Evolutionary conservation across 2,888 invertebrate species (phyloP).

Genomic region (Julus scandinavius): DNA sequence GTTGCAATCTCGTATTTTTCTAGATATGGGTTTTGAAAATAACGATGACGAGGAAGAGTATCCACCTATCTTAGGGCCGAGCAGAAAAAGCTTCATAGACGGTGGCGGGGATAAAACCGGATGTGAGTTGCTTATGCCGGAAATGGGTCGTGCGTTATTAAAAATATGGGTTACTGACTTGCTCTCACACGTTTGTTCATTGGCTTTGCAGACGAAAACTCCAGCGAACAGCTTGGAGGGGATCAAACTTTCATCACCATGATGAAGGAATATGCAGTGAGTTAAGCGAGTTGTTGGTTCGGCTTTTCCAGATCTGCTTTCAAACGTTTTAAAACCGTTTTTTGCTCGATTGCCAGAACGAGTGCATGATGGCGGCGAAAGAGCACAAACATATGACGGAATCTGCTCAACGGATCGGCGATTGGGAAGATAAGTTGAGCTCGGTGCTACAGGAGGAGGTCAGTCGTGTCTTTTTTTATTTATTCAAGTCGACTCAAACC

Average conservation of each 20-base stretch:
- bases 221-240: neutral
- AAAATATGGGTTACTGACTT: too few relatives aligned
- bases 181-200: neutral
- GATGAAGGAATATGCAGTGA: neutral
- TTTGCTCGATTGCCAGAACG: neutral
- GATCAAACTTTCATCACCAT: neutral
- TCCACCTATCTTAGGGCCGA: neutral
- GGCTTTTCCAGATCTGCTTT: too few relatives aligned
- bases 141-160: too few relatives aligned
- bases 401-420: neutral
- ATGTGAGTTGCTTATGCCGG: neutral
- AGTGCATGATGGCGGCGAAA: neutral
- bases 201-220: neutral
- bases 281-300: neutral
- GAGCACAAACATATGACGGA: neutral
- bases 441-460: neutral
- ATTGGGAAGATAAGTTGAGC: neutral
- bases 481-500: too few relatives aligned
- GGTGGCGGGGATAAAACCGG: neutral
- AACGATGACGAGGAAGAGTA: neutral
- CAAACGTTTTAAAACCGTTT: too few relatives aligned
- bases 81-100: neutral
- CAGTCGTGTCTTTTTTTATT: too few relatives aligned
- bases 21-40: neutral
- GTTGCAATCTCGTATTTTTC: neutral